Base-by-base conservation (phyloP, 2,888 invertebrate genomes). In the Steinernema carpocapsae region DNA sequence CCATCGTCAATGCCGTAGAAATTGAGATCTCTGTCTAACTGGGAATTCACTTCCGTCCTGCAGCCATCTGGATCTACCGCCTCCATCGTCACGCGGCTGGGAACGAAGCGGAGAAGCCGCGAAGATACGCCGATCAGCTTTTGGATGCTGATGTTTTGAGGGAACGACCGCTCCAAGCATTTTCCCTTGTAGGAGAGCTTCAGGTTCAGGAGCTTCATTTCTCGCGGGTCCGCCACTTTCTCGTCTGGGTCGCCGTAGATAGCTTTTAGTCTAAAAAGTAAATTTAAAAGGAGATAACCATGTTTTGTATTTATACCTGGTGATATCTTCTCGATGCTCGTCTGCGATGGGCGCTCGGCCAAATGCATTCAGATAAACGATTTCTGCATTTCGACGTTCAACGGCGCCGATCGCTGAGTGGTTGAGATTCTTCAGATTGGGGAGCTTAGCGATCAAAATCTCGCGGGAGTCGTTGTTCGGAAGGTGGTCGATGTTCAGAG, bases 371-470 rank as follows among this genome's bases (percentile, higher is more conserved):
- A 72, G 59, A 43, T 74, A 74, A 4, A 74, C 22, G 26, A 59
- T 43, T 32, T 74, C 74, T 17, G 74, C 48, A 6, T 46, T 42
- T n/a, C 46, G 32, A 14, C 74, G 71, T 19, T 74, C 74, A n/a
- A 79, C 79, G 56, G 77, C 77, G 1, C 78, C 80, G 32, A 84
- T 64, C 72, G 79, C 80, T 59, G 82, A 83, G 29, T 82, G 76
- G 73, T 84, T 82, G 51, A 84, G 72, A 48, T 79, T 79, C 32
- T 76, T 73, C 17, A 82, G 46, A 7, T 29, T 59, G 0, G 79
- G 77, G 48, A 84, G 52, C 70, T 83, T 82, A 7, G 84, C 83
- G 3, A 82, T 77, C 24, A 83, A 73, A 1, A 82, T 74, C 4
- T 74, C 74, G 42, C 73, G 73, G 2, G 74, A 48, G 17, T 17